phyloP scores from a whole-genome alignment of 2,113 vertebrate species.

The Tauraco erythrolophus region DNA sequence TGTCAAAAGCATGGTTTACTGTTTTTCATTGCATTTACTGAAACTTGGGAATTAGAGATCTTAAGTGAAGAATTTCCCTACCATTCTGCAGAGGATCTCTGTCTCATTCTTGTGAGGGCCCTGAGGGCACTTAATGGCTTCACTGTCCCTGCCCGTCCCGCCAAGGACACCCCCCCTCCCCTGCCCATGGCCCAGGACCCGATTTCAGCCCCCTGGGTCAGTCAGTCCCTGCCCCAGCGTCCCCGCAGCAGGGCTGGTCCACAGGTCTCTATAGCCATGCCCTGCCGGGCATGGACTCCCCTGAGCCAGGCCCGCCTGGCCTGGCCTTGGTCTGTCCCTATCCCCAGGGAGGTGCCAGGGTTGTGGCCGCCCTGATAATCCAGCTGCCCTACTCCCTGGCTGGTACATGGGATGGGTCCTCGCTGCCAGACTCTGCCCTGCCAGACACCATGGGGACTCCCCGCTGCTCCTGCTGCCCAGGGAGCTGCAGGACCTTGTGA shows the following conservation, averaged over 20 bases:
- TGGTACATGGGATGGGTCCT: rapidly evolving
- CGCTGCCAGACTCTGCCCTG: background rate
- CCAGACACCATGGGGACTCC: rapidly evolving
- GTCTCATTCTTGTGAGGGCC: background rate
- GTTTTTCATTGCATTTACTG: background rate
- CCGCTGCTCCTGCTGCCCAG: rapidly evolving
- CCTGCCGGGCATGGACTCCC: rapidly evolving
- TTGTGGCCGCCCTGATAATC: rapidly evolving
- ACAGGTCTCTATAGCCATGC: background rate
- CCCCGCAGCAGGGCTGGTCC: rapidly evolving
- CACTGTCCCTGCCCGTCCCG: rapidly evolving
- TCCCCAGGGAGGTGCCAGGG: background rate
- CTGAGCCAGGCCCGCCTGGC: background rate
- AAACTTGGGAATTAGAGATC: background rate
- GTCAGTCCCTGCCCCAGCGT: rapidly evolving
- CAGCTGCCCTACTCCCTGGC: background rate
- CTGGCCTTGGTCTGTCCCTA: background rate
- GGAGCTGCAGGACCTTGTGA: background rate
- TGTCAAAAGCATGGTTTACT: background rate
- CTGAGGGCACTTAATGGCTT: background rate
- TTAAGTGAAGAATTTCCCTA: background rate
- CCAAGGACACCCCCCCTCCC: rapidly evolving
- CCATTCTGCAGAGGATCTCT: background rate
- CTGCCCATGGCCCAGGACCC: no score
- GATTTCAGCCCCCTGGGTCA: rapidly evolving